Percentiles rank a stretch among this genome's conserved stretches.
phyloP scores from a whole-genome alignment of 2,888 invertebrate species.

The Pristionchus arcanus region DNA sequence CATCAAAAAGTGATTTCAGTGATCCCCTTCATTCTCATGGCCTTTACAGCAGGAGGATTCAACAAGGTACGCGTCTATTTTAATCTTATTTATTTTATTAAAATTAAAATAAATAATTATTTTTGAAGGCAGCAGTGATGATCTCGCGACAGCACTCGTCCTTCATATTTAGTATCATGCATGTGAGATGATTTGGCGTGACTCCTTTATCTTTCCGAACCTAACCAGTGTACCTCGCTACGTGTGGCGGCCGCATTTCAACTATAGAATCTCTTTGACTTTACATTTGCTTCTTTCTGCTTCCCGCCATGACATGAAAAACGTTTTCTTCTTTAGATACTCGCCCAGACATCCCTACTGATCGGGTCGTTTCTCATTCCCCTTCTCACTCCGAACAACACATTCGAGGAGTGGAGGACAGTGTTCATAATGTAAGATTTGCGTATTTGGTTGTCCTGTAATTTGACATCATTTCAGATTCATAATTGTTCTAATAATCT shows the following conservation, averaged over 20 bases:
- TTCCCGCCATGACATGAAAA: too few species aligned
- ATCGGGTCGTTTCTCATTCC: background rate
- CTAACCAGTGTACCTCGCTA: too few species aligned
- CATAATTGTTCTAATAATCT: background rate
- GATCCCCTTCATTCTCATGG: slow-evolving; percentile 17
- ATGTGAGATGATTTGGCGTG: background rate
- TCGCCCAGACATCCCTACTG: background rate
- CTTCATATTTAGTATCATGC: background rate
- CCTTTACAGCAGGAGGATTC: slow-evolving; percentile 1
- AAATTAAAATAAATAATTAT: too few species aligned
- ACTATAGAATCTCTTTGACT: too few species aligned
- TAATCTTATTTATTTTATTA: too few species aligned
- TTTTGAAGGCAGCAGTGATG: background rate
- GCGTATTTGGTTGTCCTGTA: background rate
- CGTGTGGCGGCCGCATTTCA: too few species aligned
- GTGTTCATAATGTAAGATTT: slow-evolving; percentile 3
- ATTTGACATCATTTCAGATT: background rate
- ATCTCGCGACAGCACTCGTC: slow-evolving; percentile 11
- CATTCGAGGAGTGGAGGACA: background rate
- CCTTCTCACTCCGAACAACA: background rate
- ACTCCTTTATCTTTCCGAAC: too few species aligned
- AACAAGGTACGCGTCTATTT: background rate
- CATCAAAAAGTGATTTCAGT: too few species aligned
- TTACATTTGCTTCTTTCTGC: too few species aligned
- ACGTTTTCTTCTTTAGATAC: background rate